Conservation (phyloP, 2,888 invertebrate genomes). For the Lithosia quadra region DNA sequence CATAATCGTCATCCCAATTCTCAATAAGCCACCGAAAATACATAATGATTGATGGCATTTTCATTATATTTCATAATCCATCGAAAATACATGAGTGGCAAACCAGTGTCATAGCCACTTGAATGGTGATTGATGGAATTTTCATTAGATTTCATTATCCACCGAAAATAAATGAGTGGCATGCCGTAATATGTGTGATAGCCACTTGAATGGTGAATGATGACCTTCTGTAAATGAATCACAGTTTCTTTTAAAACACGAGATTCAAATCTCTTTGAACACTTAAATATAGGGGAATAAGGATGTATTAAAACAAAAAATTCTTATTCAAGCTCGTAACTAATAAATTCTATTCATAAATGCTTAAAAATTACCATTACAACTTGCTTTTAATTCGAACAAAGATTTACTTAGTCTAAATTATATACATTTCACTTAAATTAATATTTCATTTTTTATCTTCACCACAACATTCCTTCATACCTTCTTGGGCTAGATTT, state of each 20-base stretch:
- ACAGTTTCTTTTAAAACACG: neutral
- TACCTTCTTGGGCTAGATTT: too few species aligned
- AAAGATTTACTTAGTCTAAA: neutral
- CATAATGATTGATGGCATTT: too few species aligned
- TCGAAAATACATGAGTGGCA: neutral
- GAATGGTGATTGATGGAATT: neutral
- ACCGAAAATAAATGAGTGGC: neutral
- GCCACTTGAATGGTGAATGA: neutral
- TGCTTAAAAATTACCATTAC: constrained; percentile 3
- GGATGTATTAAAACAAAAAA: neutral
- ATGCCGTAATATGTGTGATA: neutral
- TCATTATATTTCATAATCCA: too few species aligned
- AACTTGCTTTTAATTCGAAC: constrained; percentile 10
- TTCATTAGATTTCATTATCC: neutral
- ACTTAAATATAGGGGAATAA: neutral
- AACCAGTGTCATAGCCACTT: neutral
- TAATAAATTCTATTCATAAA: neutral
- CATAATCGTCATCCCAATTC: too few species aligned
- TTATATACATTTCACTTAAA: neutral
- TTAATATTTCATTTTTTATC: neutral
- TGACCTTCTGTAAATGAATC: neutral
- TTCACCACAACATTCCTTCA: too few species aligned
- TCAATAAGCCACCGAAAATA: too few species aligned
- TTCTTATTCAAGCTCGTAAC: neutral
- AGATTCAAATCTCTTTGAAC: neutral